These are phyloP conservation scores for Oncorhynchus nerka DNA, from an alignment of 2,113 vertebrate species.

Conservation along the genomic window DNA sequence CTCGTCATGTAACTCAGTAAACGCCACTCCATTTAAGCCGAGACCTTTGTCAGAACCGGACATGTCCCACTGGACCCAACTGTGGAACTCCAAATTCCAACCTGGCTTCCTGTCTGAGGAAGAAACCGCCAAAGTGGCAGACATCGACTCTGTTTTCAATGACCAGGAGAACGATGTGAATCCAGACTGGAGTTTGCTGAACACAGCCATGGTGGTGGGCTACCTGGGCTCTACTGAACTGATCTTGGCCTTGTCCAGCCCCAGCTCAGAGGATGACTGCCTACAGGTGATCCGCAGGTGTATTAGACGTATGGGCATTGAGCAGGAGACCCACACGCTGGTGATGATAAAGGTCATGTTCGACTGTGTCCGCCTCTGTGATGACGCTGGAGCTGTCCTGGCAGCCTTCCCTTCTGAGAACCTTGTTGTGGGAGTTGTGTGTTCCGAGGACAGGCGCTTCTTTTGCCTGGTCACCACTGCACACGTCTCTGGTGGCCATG, in stretches of 20 bases:
- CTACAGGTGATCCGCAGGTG: slow-evolving; percentile 85
- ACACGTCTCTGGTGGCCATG: slow-evolving; percentile 69
- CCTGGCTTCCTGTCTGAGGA: slow-evolving; percentile 60
- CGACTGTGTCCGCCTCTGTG: slow-evolving; percentile 87
- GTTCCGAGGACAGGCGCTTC: slow-evolving; percentile 88
- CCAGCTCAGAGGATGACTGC: slow-evolving; percentile 81
- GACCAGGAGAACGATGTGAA: slow-evolving; percentile 73
- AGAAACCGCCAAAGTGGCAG: slow-evolving; percentile 56
- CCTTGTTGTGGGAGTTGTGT: slow-evolving; percentile 89
- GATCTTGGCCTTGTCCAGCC: slow-evolving; percentile 73
- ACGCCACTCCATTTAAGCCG: slow-evolving; percentile 62
- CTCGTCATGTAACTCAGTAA: slow-evolving; percentile 51
- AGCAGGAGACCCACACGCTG: slow-evolving; percentile 89
- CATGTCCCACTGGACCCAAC: slow-evolving; percentile 69
- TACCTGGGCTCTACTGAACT: slow-evolving; percentile 93
- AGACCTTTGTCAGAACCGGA: slow-evolving; percentile 81
- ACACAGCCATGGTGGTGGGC: slow-evolving; percentile 91
- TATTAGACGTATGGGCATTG: slow-evolving; percentile 85
- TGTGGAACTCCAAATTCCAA: slow-evolving; percentile 48
- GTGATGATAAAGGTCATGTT: slow-evolving; percentile 92
- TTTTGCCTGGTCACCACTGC: slow-evolving; percentile 93
- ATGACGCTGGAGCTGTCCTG: slow-evolving; percentile 79
- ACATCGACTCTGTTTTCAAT: slow-evolving; percentile 76
- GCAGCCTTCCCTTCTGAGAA: slow-evolving; percentile 92
- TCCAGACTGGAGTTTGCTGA: slow-evolving; percentile 82